Base-by-base conservation (phyloP, 2,888 invertebrate species). In the Seira sanloemensis region DNA sequence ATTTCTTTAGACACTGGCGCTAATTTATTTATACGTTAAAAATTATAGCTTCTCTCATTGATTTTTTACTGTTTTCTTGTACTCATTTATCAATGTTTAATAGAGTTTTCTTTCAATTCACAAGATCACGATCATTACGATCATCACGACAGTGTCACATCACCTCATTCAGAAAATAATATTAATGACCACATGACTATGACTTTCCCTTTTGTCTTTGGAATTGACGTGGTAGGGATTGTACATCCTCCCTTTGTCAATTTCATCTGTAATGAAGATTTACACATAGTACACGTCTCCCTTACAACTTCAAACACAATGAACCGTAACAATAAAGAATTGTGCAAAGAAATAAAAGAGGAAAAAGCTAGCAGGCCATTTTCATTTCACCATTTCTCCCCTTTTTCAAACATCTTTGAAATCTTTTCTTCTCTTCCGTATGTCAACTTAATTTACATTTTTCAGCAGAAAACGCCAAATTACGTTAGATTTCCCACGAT, bases 401-500 rank as follows among this genome's bases (percentile, higher is more conserved):
- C 37, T 37, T 12, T 37, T 4, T 37, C 4, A 37, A 37, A 37
- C 37, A 37, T 18, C 68, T 66, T 66, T 24, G 46, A 7, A 58
- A 5, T 19, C n/a, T 58, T n/a, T 58, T 19, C n/a, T 58, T 58
- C 58, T 19, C 58, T 4, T 18, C 12, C 68, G 5, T n/a, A 65
- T 65, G 72, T 78, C 78, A 78, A 78, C 78, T 65, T 78, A 78
- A 78, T 78, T 78, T 78, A 72, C 78, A 78, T 78, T 72, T 78
- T 65, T 19, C n/a, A 19, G 21, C 26, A 27, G 23, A 19, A 27
- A 68, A 62, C 37, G 78, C 58, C 78, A 78, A 78, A 78, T 78
- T 62, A 27, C 78, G 69, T 78, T 72, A 78, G 21, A n/a, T 67
- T 27, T 69, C 25, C 46, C 37, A 37, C 37, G 37, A 37, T 27